Evolutionary conservation across 2,113 vertebrate genomes (phyloP), one percentile per base, ranked within the genome.

Genomic region (Dendropsophus ebraccatus): DNA sequence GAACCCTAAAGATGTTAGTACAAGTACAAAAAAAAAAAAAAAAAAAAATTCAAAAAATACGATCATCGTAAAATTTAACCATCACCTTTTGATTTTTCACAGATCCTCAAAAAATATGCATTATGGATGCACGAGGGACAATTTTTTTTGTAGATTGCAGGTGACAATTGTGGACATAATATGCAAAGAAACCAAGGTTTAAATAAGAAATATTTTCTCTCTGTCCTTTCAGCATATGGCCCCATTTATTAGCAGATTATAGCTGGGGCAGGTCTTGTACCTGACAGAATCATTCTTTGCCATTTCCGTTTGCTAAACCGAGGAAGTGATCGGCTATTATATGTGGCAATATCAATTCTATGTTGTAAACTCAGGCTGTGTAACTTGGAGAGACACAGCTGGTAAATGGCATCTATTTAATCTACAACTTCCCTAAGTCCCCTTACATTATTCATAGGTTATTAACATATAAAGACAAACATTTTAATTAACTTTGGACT

Each of bases 401-500:
- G 25, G 56, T 41, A 62, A 62, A 79, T n/a, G 23, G 19, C 56
- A 81, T 81, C 23, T 47, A 45, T 81, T 4, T 62, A 47, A 65
- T 47, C 58, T 58, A 65, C 35, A 45, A 28, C 58, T 45, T 79
- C 37, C 35, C 12, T 45, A 76, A 35, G 62, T 30, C 25, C 30
- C 30, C 14, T 13, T 75, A 45, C 52, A 84, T 60, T 84, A 76
- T 84, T 65, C 73, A 75, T 47, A 32, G 45, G 35, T 62, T 76
- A 65, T 84, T 84, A 76, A 60, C 47, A 77, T 41, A 70, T 52
- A 73, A 84, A 84, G 52, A 84, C 28, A 28, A 58, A 54, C 41
- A 73, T 60, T 74, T 84, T 84, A 84, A 79, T 79, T 60, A 81
- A 45, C 77, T 86, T 47, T 72, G 65, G 50, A 79, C 49, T 58